These are phyloP conservation scores for Pandemis cinnamomeana DNA, from an alignment of 2,888 invertebrate genomes.

Conservation along the genomic window DNA sequence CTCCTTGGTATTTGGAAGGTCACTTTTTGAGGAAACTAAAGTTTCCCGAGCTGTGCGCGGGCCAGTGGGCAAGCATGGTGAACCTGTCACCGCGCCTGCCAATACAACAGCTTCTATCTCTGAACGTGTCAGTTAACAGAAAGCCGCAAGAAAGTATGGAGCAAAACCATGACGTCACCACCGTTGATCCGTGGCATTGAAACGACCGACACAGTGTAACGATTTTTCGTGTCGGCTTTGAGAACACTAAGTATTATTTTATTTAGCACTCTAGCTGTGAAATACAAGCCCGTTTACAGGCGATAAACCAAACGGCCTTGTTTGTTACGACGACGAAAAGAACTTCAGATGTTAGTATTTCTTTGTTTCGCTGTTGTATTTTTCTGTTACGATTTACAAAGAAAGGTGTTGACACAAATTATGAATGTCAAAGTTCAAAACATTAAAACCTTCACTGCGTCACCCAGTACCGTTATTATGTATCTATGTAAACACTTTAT, in stretches of 20 bases:
- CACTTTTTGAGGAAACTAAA: conserved; percentile 87
- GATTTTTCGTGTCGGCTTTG: conserved; percentile 18
- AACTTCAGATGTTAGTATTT: not conserved
- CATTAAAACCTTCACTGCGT: not conserved
- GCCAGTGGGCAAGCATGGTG: conserved; percentile 92
- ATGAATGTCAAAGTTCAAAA: too few species aligned
- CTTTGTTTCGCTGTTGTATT: conserved; percentile 1
- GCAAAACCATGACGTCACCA: conserved; percentile 74
- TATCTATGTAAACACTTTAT: too few species aligned
- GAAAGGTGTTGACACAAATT: not conserved
- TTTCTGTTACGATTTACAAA: not conserved
- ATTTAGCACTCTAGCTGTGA: conserved; percentile 21
- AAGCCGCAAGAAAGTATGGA: conserved; percentile 81
- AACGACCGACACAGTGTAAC: conserved; percentile 43
- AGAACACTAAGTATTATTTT: conserved; percentile 29
- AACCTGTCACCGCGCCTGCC: conserved; percentile 87
- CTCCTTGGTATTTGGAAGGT: conserved; percentile 89
- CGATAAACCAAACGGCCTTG: conserved; percentile 30
- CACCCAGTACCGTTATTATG: not conserved
- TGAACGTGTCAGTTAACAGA: conserved; percentile 79
- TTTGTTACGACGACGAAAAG: conserved; percentile 16
- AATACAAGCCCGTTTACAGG: conserved; percentile 25
- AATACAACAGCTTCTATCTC: conserved; percentile 78
- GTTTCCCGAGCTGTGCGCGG: conserved; percentile 89
- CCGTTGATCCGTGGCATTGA: conserved; percentile 69